Evolutionary conservation across 2,888 invertebrate species (phyloP), one percentile per base, ranked within the genome.

Genomic region (Mimachlamys varia): DNA sequence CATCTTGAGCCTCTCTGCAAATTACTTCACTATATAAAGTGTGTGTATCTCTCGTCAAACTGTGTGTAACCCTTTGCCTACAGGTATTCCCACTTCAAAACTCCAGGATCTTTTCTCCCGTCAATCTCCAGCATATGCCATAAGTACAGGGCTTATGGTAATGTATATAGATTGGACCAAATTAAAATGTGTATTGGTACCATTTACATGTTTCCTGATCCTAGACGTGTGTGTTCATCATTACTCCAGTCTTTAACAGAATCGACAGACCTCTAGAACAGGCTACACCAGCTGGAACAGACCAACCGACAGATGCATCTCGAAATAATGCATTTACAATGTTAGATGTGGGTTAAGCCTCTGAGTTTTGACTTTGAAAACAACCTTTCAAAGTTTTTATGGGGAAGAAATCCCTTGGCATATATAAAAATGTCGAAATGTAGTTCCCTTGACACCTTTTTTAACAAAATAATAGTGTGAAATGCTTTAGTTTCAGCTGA

Each of bases 141-240:
- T 76, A 33, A 33, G 76, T 76, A 58, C 58, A 58, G 27, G 76
- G 10, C 10, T 27, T 76, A 76, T 76, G 76, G 76, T 76, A 22
- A 33, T 12, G 33, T 76, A 62, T n/a, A 62, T n/a, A 62, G 76
- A 76, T 76, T 76, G 76, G 76, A 33, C 76, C 76, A 76, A 76
- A 76, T 76, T 76, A 76, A 76, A 17, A 33, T 76, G 76, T 76
- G 76, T 76, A 76, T 76, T 76, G 76, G 13, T 33, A 0, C 33
- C 33, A 33, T 76, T 76, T 76, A 62, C 62, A 62, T n/a, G 62
- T 62, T 62, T 62, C n/a, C 62, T 62, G 13, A 62, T 33, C 76
- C 76, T 27, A 33, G 19, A 33, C 22, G 76, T 76, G 76, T 76
- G 76, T 76, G 76, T 76, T 76, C 2, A 76, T 76, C 33, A 33